phyloP scores from a whole-genome alignment of 2,888 invertebrate genomes.

The Drosophila meridionalis region DNA sequence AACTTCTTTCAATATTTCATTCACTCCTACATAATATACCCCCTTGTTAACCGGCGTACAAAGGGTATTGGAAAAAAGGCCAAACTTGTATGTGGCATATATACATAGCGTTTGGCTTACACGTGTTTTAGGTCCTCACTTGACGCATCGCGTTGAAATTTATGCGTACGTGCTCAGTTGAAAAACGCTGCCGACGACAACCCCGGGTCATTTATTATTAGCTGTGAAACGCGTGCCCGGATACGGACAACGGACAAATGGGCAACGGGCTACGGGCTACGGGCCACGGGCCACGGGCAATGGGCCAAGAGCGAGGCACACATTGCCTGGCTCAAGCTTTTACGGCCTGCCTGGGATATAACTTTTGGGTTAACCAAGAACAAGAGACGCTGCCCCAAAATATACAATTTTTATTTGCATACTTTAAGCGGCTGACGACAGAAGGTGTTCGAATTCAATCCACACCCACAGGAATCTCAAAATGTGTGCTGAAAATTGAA shows the following conservation, averaged over 20 bases:
- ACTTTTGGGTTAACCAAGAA: conserved; percentile 27
- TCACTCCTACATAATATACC: background rate
- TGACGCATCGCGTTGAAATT: conserved; percentile 59
- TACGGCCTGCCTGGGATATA: conserved; percentile 31
- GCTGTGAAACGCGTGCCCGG: conserved; percentile 67
- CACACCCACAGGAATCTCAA: conserved; percentile 3
- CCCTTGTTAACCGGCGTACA: background rate
- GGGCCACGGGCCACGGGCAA: background rate
- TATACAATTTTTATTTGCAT: conserved; percentile 56
- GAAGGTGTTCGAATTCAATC: conserved; percentile 10
- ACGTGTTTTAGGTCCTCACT: conserved; percentile 45
- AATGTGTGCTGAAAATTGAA: conserved; percentile 3
- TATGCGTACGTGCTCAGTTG: conserved; percentile 72
- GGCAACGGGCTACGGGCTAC: background rate
- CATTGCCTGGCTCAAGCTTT: background rate
- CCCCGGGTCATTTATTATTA: conserved; percentile 76
- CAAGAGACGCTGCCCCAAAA: conserved; percentile 33
- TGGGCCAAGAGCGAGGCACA: background rate
- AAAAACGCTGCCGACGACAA: conserved; percentile 64
- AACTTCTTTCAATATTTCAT: background rate
- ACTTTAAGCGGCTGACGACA: conserved; percentile 9
- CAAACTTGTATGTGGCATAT: conserved; percentile 14
- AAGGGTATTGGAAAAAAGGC: conserved; percentile 13
- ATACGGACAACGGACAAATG: conserved; percentile 19
- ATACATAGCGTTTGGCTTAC: conserved; percentile 17